These are phyloP conservation scores for Struthio camelus DNA, from an alignment of 2,113 vertebrate species.

Conservation along the genomic window DNA sequence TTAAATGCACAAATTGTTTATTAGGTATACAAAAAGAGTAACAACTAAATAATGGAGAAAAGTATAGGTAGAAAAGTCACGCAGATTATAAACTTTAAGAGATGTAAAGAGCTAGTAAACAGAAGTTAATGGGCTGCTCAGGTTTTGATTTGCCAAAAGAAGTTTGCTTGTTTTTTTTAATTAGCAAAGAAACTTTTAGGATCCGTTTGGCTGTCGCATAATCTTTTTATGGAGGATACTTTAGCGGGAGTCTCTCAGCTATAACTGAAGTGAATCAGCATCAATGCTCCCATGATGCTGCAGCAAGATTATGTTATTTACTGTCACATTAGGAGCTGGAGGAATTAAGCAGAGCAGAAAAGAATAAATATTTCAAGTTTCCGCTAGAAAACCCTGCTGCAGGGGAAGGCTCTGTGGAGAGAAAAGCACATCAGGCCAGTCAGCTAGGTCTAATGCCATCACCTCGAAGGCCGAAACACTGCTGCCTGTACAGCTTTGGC, in stretches of 20 bases:
- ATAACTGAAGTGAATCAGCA: neutral
- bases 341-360: neutral
- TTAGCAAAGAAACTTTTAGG: neutral
- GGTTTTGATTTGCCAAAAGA: neutral
- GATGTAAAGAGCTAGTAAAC: neutral
- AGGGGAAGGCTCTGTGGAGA: neutral
- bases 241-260: neutral
- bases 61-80: neutral
- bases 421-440: neutral
- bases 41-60: neutral
- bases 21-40: neutral
- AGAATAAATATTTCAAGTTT: neutral
- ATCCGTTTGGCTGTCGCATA: neutral
- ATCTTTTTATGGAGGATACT: neutral
- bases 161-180: neutral
- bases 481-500: neutral
- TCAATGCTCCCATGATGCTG: neutral
- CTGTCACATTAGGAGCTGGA: neutral
- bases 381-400: neutral
- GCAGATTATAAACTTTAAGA: neutral
- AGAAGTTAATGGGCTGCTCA: neutral
- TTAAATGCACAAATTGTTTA: neutral
- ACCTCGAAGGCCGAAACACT: neutral
- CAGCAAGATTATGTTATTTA: neutral
- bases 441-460: neutral